A percentile compares a stretch with the other conserved stretches of the same genome.
Evolutionary conservation across 2,888 invertebrate genomes (phyloP).

Genomic region (Polydesmus complanatus): DNA sequence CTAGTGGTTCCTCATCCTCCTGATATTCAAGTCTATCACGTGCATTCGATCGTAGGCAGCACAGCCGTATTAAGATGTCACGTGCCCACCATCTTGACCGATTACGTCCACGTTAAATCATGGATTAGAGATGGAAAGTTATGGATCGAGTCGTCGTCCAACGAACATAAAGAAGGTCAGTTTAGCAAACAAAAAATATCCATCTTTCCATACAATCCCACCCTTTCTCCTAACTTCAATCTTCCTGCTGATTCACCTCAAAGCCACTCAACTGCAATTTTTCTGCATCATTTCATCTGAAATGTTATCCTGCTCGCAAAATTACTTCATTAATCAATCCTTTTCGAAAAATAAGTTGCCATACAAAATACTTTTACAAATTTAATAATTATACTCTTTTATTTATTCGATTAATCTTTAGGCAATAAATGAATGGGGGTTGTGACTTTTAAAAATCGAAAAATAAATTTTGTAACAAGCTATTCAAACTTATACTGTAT

Average conservation of each 20-base stretch:
- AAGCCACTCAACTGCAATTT: neutral
- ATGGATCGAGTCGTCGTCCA: conserved; percentile 14
- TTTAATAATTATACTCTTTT: no score
- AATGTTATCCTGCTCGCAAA: neutral
- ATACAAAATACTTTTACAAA: neutral
- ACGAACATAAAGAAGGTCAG: conserved; percentile 11
- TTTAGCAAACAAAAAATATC: no score
- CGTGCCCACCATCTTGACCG: conserved; percentile 17
- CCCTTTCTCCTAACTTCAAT: neutral
- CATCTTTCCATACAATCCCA: no score
- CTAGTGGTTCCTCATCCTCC: conserved; percentile 18
- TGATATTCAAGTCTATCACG: conserved; percentile 19
- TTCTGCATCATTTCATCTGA: neutral
- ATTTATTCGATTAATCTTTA: no score
- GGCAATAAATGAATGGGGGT: no score
- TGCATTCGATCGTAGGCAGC: conserved; percentile 17
- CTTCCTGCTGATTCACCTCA: neutral
- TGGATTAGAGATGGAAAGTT: conserved; percentile 19
- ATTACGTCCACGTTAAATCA: conserved; percentile 18
- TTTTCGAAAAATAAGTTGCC: no score
- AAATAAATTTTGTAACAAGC: no score
- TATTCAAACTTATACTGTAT: no score
- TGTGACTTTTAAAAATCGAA: no score
- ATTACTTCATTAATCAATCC: neutral
- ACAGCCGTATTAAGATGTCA: conserved; percentile 18